These are phyloP conservation scores for Picathartes gymnocephalus DNA, from an alignment of 2,113 vertebrate genomes.

Conservation along the genomic window DNA sequence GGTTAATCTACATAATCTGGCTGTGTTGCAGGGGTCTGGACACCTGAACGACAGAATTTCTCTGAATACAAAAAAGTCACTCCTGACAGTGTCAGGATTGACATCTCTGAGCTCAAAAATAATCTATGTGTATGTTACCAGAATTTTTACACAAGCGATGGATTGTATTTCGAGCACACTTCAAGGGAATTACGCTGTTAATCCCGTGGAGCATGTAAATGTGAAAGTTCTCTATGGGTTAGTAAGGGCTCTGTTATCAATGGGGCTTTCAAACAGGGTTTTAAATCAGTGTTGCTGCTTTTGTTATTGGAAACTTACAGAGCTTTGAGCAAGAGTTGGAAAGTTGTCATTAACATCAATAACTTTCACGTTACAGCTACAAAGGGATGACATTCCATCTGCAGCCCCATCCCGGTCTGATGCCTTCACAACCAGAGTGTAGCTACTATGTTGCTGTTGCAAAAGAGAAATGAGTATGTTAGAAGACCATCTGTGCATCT, in stretches of 20 bases:
- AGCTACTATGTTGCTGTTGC: constrained; percentile 76
- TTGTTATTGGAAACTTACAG: constrained; percentile 70
- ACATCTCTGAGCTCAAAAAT: not conserved
- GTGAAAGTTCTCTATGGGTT: not conserved
- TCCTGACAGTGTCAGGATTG: not conserved
- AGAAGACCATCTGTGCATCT: not conserved
- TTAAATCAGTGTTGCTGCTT: not conserved
- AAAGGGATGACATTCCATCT: constrained; percentile 74
- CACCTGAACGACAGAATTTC: not conserved
- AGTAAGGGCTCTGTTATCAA: not conserved
- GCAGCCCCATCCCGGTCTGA: constrained; percentile 76
- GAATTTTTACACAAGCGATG: accelerated
- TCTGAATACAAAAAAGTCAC: not conserved
- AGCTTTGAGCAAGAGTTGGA: constrained; percentile 79
- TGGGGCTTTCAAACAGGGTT: not conserved
- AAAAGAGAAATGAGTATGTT: not conserved
- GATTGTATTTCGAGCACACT: not conserved
- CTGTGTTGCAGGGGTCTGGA: accelerated
- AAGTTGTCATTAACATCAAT: constrained; percentile 93
- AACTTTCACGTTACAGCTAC: constrained; percentile 76
- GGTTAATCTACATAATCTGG: not conserved
- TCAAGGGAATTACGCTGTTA: not conserved
- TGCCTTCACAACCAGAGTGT: constrained; percentile 77
- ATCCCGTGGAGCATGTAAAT: not conserved
- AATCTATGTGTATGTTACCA: not conserved